These are phyloP conservation scores for Pitta sordida DNA, from an alignment of 2,113 vertebrate genomes.

Conservation along the genomic window DNA sequence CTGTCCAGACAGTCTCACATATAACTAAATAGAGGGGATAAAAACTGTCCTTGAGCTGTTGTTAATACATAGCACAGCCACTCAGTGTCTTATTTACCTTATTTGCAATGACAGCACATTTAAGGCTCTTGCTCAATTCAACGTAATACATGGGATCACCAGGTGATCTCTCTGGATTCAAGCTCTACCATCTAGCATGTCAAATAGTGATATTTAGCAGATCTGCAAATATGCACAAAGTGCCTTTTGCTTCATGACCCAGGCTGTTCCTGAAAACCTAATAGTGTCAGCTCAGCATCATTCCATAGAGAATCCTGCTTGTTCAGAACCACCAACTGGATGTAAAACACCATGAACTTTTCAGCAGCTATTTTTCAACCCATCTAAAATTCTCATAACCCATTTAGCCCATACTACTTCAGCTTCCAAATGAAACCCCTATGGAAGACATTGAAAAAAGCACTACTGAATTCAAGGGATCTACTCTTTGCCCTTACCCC, in stretches of 20 bases:
- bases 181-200: not conserved
- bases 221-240: not conserved
- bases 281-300: not conserved
- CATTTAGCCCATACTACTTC: not conserved
- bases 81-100: not conserved
- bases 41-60: not conserved
- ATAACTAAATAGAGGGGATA: not conserved
- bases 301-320: not conserved
- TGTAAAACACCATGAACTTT: not conserved
- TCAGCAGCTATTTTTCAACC: not conserved
- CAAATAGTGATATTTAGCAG: not conserved
- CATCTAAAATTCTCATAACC: not conserved
- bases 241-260: not conserved
- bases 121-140: not conserved
- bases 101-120: not conserved
- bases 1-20: not conserved
- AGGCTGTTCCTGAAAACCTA: not conserved
- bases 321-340: not conserved
- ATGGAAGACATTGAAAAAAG: not conserved
- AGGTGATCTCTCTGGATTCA: not conserved
- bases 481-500: not conserved
- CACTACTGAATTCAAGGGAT: not conserved
- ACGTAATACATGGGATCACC: not conserved
- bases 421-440: not conserved
- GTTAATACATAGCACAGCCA: not conserved